phyloP scores from a whole-genome alignment of 2,113 vertebrate species.

The Gymnocephalus cernua region DNA sequence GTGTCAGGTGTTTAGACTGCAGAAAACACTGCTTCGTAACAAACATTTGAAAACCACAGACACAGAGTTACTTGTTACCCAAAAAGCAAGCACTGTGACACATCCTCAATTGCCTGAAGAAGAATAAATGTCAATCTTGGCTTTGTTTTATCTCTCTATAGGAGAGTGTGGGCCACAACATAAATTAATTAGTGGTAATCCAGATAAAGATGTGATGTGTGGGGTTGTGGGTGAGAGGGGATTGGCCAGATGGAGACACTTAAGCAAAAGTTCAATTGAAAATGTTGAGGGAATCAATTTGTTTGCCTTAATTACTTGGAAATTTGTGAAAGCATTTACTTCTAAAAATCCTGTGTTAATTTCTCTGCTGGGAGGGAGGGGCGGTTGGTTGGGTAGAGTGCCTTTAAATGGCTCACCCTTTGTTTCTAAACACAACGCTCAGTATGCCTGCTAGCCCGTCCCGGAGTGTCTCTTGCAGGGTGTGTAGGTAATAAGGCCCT shows the following conservation, averaged over 20 bases:
- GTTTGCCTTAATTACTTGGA: slow-evolving; percentile 80
- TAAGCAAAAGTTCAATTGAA: slow-evolving; percentile 70
- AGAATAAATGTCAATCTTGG: slow-evolving; percentile 68
- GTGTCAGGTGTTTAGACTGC: slow-evolving; percentile 40
- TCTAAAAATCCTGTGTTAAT: slow-evolving; percentile 68
- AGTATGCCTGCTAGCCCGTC: slow-evolving; percentile 65
- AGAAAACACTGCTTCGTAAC: slow-evolving; percentile 26
- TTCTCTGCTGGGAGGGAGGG: slow-evolving; percentile 67
- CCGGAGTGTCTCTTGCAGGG: slow-evolving; percentile 61
- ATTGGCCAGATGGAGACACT: slow-evolving; percentile 60
- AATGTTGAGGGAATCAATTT: slow-evolving; percentile 71
- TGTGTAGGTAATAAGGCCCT: slow-evolving; percentile 78
- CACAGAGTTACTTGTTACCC: slow-evolving; percentile 43
- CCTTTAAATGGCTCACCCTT: slow-evolving; percentile 79
- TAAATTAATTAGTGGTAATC: slow-evolving; percentile 46
- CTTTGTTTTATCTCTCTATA: slow-evolving; percentile 67
- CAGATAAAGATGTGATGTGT: slow-evolving; percentile 42
- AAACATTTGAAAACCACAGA: slow-evolving; percentile 28
- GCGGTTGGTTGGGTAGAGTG: slow-evolving; percentile 63
- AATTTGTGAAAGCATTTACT: slow-evolving; percentile 76
- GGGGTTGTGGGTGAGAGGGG: slow-evolving; percentile 31
- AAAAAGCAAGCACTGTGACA: slow-evolving; percentile 57
- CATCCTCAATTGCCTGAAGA: slow-evolving; percentile 58
- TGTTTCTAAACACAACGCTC: slow-evolving; percentile 74
- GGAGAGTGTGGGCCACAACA: slow-evolving; percentile 29